A percentile compares a stretch with the other conserved stretches of the same genome.
Evolutionary conservation across 1,140 invertebrate genomes (phyloP).

Genomic region (Dreissena polymorpha): DNA sequence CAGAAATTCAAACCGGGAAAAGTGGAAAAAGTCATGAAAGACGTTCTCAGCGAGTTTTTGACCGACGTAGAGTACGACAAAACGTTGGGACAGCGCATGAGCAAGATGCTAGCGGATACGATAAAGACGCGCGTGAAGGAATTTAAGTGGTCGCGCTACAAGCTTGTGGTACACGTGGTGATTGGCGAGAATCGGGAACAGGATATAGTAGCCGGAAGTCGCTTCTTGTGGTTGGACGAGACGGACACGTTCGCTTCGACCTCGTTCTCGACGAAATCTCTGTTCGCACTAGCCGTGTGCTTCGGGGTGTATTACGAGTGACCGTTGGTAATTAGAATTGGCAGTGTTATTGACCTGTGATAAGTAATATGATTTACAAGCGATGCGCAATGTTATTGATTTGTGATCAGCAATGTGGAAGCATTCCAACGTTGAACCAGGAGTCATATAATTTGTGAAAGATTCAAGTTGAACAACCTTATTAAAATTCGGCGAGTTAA

Average conservation of each 20-base stretch:
- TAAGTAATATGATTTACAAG: too few relatives aligned
- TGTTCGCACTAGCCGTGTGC: conserved; percentile 65
- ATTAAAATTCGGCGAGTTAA: too few relatives aligned
- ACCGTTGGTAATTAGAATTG: neutral
- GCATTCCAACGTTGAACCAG: too few relatives aligned
- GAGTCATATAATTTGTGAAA: too few relatives aligned
- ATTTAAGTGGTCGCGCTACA: conserved; percentile 59
- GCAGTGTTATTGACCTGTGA: too few relatives aligned
- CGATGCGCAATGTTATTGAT: too few relatives aligned
- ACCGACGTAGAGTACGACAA: conserved; percentile 52
- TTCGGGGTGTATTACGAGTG: conserved; percentile 67
- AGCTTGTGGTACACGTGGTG: conserved; percentile 60
- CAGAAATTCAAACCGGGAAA: conserved; percentile 45
- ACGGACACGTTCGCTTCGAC: conserved; percentile 62
- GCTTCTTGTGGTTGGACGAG: conserved; percentile 65
- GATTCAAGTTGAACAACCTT: too few relatives aligned
- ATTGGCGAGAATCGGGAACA: conserved; percentile 64
- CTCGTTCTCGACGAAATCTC: conserved; percentile 52
- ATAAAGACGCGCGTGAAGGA: conserved; percentile 60
- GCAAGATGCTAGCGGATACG: conserved; percentile 51
- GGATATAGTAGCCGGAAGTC: conserved; percentile 59
- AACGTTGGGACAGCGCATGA: conserved; percentile 40
- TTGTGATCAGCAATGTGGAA: too few relatives aligned
- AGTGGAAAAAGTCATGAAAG: conserved; percentile 51
- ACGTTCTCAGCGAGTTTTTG: conserved; percentile 33